Evolutionary conservation across 2,888 invertebrate genomes (phyloP).

Genomic region (Chymomyza amoena): DNA sequence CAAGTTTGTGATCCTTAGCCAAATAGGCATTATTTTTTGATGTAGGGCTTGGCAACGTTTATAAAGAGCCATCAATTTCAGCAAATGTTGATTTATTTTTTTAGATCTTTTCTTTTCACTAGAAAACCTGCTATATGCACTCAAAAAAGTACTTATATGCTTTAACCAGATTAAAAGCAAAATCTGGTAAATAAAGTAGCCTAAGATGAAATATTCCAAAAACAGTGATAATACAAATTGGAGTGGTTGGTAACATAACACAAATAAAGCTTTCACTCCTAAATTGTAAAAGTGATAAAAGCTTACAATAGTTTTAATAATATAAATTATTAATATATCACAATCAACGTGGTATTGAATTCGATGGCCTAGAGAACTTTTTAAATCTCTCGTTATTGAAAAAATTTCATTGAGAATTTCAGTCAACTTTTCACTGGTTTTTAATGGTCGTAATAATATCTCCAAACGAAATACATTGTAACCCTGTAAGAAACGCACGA

Average conservation of each 20-base stretch:
- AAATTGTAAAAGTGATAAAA: neutral
- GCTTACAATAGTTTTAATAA: neutral
- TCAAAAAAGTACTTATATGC: neutral
- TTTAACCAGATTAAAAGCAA: neutral
- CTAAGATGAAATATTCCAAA: neutral
- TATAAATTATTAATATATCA: neutral
- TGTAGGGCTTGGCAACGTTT: neutral
- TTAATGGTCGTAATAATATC: too few species aligned
- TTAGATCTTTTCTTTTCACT: neutral
- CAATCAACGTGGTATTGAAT: too few species aligned
- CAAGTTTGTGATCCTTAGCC: neutral
- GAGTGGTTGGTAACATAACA: neutral
- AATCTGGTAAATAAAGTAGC: neutral
- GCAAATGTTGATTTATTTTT: neutral
- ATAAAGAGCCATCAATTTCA: neutral
- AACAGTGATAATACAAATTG: neutral
- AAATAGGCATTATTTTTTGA: neutral
- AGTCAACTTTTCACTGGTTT: too few species aligned
- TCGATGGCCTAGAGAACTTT: too few species aligned
- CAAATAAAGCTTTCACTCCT: neutral
- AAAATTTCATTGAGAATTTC: too few species aligned
- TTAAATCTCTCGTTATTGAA: too few species aligned
- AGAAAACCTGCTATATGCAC: neutral
- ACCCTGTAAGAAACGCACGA: too few species aligned
- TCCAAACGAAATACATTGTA: too few species aligned